These are phyloP conservation scores for Laupala kohalensis DNA, from an alignment of 1,140 invertebrate genomes.

Conservation along the genomic window DNA sequence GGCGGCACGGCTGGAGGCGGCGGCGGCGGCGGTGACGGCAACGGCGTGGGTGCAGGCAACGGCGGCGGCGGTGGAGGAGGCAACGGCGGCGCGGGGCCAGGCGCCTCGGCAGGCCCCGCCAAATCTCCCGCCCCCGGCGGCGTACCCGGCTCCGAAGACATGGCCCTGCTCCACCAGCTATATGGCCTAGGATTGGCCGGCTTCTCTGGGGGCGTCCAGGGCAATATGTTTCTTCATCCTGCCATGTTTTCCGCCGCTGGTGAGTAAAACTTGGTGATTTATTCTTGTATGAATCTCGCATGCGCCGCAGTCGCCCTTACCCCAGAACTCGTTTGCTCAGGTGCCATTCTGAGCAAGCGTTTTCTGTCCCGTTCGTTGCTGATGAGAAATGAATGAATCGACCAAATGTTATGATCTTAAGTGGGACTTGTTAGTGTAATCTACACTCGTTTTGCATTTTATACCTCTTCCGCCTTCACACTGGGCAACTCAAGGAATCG, in stretches of 20 bases:
- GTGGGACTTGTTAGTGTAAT: too few species aligned
- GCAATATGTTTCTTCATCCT: conserved; percentile 23
- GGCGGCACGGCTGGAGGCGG: not conserved
- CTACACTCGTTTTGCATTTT: too few species aligned
- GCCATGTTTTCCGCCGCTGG: conserved; percentile 22
- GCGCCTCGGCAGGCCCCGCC: conserved; percentile 12
- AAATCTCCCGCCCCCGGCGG: conserved; percentile 15
- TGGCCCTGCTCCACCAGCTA: conserved; percentile 32
- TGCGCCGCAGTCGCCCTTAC: too few species aligned
- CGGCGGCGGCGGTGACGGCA: not conserved
- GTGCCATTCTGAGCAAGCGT: too few species aligned
- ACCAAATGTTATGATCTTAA: too few species aligned
- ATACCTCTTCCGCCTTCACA: too few species aligned
- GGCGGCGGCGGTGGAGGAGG: conserved; percentile 14
- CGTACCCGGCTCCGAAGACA: conserved; percentile 23
- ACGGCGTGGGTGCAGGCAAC: not conserved
- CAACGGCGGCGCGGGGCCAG: conserved; percentile 1
- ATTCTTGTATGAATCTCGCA: too few species aligned
- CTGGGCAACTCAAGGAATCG: too few species aligned
- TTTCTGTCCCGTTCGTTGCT: too few species aligned
- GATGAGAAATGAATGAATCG: too few species aligned
- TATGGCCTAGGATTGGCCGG: conserved; percentile 28
- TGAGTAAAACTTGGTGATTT: conserved; percentile 18
- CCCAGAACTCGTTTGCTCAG: too few species aligned
- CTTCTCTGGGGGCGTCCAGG: conserved; percentile 18